phyloP scores from a whole-genome alignment of 2,888 invertebrate species.

The Mellilla xanthometata region DNA sequence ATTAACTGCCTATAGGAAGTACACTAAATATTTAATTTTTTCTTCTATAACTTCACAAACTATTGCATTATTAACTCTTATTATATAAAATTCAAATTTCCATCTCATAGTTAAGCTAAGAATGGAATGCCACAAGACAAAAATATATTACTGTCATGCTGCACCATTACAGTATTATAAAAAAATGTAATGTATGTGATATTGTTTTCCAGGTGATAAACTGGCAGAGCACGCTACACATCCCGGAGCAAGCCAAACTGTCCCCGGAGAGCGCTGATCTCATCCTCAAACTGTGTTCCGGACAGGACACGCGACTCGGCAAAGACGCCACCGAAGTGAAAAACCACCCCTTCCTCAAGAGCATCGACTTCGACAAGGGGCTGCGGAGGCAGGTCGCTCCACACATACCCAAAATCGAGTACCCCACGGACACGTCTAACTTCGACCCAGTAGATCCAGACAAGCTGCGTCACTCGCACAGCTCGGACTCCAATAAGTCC shows the following conservation, averaged over 20 bases:
- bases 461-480: conserved; percentile 89
- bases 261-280: conserved; percentile 94
- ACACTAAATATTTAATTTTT: too few relatives aligned
- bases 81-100: too few relatives aligned
- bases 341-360: conserved; percentile 94
- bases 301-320: conserved; percentile 94
- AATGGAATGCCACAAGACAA: too few relatives aligned
- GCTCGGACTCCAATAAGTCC: conserved; percentile 91
- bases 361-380: conserved; percentile 95
- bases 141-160: too few relatives aligned
- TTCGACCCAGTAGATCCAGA: conserved; percentile 98
- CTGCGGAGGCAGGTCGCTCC: conserved; percentile 95
- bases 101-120: too few relatives aligned
- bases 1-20: too few relatives aligned
- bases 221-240: conserved; percentile 96
- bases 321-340: conserved; percentile 97
- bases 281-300: conserved; percentile 94
- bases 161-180: too few relatives aligned
- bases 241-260: conserved; percentile 94
- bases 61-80: too few relatives aligned
- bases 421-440: conserved; percentile 98
- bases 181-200: too few relatives aligned
- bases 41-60: too few relatives aligned
- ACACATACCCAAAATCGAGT: conserved; percentile 95
- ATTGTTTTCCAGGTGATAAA: conserved; percentile 94